Conservation (phyloP, 64 coral and sea anemone species). For the Montipora cactus region DNA sequence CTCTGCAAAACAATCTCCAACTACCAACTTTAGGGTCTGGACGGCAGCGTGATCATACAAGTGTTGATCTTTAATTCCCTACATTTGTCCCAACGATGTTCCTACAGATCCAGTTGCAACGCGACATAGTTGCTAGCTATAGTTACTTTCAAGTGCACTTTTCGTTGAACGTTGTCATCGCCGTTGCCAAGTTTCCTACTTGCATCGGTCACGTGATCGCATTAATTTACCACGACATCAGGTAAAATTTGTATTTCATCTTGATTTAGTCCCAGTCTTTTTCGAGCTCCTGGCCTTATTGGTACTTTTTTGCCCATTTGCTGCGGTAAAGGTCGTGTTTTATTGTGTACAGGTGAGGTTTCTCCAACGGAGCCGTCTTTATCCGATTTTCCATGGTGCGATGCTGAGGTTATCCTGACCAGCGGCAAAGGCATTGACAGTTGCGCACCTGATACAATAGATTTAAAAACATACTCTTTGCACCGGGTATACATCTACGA, state of each 20-base stretch:
- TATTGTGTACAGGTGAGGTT: neutral
- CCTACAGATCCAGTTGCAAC: too few relatives aligned
- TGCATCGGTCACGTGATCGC: neutral
- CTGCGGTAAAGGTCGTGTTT: conserved; percentile 22
- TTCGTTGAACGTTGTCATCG: too few relatives aligned
- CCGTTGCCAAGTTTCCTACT: neutral
- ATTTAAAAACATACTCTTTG: neutral
- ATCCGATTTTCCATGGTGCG: conserved; percentile 67
- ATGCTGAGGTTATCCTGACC: conserved; percentile 96
- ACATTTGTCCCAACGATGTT: too few relatives aligned
- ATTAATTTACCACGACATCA: conserved; percentile 68
- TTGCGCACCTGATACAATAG: conserved; percentile 61
- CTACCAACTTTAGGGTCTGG: too few relatives aligned
- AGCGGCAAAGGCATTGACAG: conserved; percentile 87
- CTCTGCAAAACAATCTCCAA: too few relatives aligned
- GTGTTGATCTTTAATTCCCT: too few relatives aligned
- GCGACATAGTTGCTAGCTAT: too few relatives aligned
- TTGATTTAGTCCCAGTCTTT: conserved; percentile 24
- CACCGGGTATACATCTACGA: neutral
- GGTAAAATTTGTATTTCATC: conserved; percentile 37
- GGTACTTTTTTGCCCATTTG: conserved; percentile 6
- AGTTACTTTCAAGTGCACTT: too few relatives aligned
- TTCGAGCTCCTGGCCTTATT: conserved; percentile 45
- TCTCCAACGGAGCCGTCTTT: conserved; percentile 59
- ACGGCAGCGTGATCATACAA: too few relatives aligned